phyloP scores from a whole-genome alignment of 2,113 vertebrate genomes.

The Isurus oxyrinchus region DNA sequence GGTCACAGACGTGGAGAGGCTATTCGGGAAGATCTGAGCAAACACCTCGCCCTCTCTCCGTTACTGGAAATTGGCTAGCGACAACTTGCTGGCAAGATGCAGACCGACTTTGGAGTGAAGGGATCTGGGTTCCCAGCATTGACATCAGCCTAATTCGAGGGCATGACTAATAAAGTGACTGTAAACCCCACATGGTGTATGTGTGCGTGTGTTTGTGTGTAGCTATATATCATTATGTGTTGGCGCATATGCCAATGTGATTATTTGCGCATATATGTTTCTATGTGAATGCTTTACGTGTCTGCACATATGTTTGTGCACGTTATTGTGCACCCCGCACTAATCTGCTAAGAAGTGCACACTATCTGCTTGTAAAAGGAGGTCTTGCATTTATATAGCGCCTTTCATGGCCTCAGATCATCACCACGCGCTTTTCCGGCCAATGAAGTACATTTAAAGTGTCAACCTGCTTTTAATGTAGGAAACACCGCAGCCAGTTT shows the following conservation, averaged over 20 bases:
- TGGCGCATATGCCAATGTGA: not conserved
- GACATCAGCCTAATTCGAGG: not conserved
- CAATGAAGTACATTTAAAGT: not conserved
- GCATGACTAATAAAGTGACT: not conserved
- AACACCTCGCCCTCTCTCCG: no score
- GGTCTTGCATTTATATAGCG: not conserved
- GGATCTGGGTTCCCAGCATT: not conserved
- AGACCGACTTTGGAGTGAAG: not conserved
- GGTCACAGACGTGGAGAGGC: no score
- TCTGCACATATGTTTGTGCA: not conserved
- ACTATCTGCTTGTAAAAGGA: not conserved
- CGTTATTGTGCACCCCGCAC: not conserved
- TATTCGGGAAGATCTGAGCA: no score
- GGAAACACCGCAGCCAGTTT: not conserved
- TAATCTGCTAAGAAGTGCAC: not conserved
- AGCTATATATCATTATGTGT: not conserved
- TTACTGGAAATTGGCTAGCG: not conserved
- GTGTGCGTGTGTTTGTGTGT: not conserved
- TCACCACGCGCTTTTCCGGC: not conserved
- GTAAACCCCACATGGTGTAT: not conserved
- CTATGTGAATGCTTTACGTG: not conserved
- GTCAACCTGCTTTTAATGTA: not conserved
- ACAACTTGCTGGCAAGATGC: not conserved
- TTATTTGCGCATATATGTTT: not conserved
- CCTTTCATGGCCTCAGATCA: not conserved